Conservation (phyloP, 2,797 vertebrate species). For the Geotrypetes seraphini region DNA sequence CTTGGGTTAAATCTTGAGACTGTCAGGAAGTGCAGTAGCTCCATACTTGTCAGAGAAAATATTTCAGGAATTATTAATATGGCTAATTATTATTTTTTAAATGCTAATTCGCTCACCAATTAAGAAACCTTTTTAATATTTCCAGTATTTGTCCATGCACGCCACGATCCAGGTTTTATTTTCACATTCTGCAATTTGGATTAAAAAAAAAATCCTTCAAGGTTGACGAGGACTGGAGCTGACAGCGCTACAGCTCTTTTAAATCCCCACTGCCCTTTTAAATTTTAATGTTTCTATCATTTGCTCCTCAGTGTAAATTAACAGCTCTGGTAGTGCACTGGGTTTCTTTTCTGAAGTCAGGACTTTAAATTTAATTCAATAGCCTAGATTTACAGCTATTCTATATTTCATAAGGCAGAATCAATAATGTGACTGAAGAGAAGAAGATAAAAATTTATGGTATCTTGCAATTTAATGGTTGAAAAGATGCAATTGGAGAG, state of each 20-base stretch:
- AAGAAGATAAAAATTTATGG: constrained; percentile 99
- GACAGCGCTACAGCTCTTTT: constrained; percentile 66
- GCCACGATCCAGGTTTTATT: constrained; percentile 13
- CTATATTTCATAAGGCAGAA: constrained; percentile 98
- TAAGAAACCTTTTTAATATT: constrained; percentile 4
- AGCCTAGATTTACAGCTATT: constrained; percentile 93
- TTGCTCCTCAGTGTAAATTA: constrained; percentile 98
- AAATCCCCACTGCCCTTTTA: constrained; percentile 88
- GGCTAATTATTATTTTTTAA: background rate
- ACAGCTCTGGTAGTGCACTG: constrained; percentile 82
- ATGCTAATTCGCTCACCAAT: constrained; percentile 1
- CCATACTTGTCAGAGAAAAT: too few species aligned
- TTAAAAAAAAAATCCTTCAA: constrained; percentile 63
- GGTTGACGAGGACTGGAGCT: constrained; percentile 81
- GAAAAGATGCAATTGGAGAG: constrained; percentile 99
- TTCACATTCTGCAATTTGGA: constrained; percentile 41
- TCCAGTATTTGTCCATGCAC: constrained; percentile 5
- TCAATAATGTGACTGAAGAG: constrained; percentile 98
- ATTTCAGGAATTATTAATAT: too few species aligned
- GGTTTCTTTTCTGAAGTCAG: constrained; percentile 90
- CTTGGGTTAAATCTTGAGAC: too few species aligned
- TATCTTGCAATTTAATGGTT: constrained; percentile 99
- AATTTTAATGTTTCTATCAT: constrained; percentile 96
- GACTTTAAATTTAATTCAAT: constrained; percentile 97
- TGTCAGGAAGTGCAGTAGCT: too few species aligned